phyloP scores from a whole-genome alignment of 2,113 vertebrate species.

The Cyanoramphus novaezelandiae region DNA sequence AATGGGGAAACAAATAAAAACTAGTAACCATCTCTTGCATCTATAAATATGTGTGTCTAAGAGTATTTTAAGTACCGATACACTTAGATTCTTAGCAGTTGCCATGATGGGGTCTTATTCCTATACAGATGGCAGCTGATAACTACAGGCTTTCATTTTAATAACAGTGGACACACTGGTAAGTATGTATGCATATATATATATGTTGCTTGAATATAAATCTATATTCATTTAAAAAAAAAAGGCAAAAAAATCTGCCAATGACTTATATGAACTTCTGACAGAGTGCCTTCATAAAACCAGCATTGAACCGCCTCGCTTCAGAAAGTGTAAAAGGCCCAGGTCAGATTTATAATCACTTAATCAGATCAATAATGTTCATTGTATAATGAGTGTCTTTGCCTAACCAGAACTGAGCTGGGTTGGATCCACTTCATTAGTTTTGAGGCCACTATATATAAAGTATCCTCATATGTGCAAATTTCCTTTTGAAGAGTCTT shows the following conservation, averaged over 20 bases:
- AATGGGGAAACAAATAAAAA: not conserved
- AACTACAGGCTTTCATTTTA: not conserved
- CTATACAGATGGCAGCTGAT: not conserved
- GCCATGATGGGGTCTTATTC: not conserved
- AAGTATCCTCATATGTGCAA: not conserved
- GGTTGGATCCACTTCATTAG: not conserved
- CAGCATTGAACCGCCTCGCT: not conserved
- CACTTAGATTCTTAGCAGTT: not conserved
- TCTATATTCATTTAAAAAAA: not conserved
- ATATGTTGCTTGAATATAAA: constrained; percentile 6
- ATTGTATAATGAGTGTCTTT: not conserved
- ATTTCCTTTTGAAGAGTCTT: not conserved
- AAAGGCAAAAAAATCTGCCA: not conserved
- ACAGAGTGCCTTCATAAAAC: not conserved
- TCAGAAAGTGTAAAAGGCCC: not conserved
- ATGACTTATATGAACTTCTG: not conserved
- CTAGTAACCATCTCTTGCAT: not conserved
- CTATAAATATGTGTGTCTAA: not conserved
- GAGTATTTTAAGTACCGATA: not conserved
- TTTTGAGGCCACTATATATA: not conserved
- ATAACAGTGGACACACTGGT: no score
- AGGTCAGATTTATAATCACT: not conserved
- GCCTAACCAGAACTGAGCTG: not conserved
- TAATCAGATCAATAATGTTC: not conserved
- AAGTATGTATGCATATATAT: not conserved